Conservation (phyloP, 2,113 vertebrate species). For the Todiramphus chloris region DNA sequence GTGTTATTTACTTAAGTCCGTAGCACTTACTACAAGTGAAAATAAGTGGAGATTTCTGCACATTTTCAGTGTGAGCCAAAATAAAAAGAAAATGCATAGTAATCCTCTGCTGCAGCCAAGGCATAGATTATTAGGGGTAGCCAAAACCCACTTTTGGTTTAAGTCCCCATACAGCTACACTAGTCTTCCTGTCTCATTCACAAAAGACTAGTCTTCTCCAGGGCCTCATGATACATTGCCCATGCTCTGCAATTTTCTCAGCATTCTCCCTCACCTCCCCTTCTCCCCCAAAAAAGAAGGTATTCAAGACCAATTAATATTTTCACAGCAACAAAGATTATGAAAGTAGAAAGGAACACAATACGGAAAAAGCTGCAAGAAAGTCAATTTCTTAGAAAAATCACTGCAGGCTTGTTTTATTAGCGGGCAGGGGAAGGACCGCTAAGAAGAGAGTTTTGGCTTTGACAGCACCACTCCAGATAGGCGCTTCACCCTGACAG, state of each 20-base stretch:
- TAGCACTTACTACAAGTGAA: neutral
- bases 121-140: neutral
- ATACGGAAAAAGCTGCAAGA: neutral
- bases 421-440: neutral
- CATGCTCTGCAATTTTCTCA: neutral
- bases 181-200: neutral
- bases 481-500: constrained; percentile 49
- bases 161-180: neutral
- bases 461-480: constrained; percentile 65
- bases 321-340: neutral
- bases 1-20: neutral
- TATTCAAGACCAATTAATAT: neutral
- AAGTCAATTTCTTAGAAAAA: neutral
- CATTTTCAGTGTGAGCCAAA: neutral
- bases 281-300: neutral
- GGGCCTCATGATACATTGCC: neutral
- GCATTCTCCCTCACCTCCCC: neutral
- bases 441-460: constrained; percentile 58
- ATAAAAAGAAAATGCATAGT: neutral
- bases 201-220: neutral
- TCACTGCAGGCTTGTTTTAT: constrained; percentile 3
- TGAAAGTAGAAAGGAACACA: neutral
- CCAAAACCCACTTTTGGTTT: neutral
- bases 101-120: neutral
- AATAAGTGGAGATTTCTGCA: neutral